Evolutionary conservation across 2,888 invertebrate species (phyloP).

Genomic region (Philereme transversata): DNA sequence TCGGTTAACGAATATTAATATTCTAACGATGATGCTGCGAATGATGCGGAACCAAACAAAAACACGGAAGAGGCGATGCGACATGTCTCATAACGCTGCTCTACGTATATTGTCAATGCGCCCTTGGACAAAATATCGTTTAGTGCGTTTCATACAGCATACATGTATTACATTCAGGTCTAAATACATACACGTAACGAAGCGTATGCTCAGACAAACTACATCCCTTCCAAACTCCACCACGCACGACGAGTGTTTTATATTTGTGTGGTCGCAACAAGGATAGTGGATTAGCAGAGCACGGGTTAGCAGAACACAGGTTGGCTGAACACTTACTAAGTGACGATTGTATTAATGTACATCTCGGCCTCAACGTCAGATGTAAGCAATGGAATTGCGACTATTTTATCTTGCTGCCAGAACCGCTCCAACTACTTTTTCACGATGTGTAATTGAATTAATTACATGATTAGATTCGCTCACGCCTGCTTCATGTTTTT

Average conservation of each 20-base stretch:
- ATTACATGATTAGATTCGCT: conserved; percentile 52
- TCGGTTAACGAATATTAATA: conserved; percentile 69
- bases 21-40: conserved; percentile 67
- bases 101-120: conserved; percentile 65
- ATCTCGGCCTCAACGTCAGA: conserved; percentile 23
- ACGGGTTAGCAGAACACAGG: too few relatives aligned
- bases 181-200: too few relatives aligned
- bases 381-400: conserved; percentile 45
- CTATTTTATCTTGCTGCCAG: conserved; percentile 41
- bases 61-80: conserved; percentile 72
- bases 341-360: too few relatives aligned
- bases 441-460: conserved; percentile 54
- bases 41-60: conserved; percentile 71
- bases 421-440: conserved; percentile 48
- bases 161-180: conserved; percentile 9
- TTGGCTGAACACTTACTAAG: too few relatives aligned
- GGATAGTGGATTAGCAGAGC: too few relatives aligned
- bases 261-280: too few relatives aligned
- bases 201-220: too few relatives aligned
- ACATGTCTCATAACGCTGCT: conserved; percentile 36
- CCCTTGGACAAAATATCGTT: conserved; percentile 64
- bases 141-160: conserved; percentile 28
- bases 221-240: too few relatives aligned
- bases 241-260: too few relatives aligned
- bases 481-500: conserved; percentile 40